Conservation (phyloP, 2,113 vertebrate species). For the Platichthys flesus region DNA sequence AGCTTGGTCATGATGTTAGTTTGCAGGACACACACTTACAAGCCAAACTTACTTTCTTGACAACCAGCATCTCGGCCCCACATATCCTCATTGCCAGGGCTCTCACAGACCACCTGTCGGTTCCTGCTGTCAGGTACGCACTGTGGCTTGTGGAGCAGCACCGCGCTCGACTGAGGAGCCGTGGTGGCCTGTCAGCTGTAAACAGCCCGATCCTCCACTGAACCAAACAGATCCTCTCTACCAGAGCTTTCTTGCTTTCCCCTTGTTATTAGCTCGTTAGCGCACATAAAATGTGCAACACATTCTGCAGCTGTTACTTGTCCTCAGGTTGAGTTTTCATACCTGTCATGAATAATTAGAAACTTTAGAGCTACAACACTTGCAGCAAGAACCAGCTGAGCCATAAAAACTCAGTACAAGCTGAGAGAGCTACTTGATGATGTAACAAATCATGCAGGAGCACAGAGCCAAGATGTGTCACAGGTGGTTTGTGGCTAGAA, state of each 20-base stretch:
- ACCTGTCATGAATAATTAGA: neutral
- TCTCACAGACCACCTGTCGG: constrained; percentile 21
- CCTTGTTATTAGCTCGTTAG: neutral
- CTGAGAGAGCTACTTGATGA: neutral
- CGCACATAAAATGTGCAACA: neutral
- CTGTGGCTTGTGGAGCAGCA: constrained; percentile 30
- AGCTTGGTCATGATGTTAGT: neutral
- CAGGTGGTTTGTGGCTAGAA: no score
- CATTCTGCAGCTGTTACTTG: neutral
- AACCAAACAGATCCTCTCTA: neutral
- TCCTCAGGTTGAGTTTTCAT: neutral
- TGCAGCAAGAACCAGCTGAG: neutral
- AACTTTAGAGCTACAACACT: neutral
- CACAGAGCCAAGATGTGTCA: neutral
- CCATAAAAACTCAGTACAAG: neutral
- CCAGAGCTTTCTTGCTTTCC: no score
- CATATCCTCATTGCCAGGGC: constrained; percentile 4
- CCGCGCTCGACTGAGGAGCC: neutral
- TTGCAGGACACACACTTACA: neutral
- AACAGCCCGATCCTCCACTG: constrained; percentile 17
- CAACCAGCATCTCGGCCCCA: constrained; percentile 8
- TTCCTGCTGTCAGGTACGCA: constrained; percentile 38
- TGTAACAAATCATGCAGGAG: neutral
- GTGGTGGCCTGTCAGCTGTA: constrained; percentile 39
- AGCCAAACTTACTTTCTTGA: neutral